These are phyloP conservation scores for Leucopsar rothschildi DNA, from an alignment of 2,113 vertebrate species.

Conservation along the genomic window DNA sequence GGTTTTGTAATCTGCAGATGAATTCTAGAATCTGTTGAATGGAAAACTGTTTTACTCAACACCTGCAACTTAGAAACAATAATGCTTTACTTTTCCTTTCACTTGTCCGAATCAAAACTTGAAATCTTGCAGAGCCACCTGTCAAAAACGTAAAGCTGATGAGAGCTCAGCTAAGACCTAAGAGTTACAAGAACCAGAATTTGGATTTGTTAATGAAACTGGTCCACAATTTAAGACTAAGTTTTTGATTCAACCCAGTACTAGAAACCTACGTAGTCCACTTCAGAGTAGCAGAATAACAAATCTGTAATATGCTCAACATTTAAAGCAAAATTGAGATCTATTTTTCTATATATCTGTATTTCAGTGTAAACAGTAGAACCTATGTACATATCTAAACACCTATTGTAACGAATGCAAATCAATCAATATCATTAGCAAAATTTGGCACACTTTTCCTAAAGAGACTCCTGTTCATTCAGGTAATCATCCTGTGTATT, in stretches of 20 bases:
- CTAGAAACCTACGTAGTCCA: neutral
- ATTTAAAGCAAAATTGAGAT: neutral
- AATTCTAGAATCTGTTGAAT: neutral
- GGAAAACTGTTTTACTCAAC: neutral
- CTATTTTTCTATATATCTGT: neutral
- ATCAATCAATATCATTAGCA: neutral
- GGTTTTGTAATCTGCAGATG: neutral
- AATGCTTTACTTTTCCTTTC: neutral
- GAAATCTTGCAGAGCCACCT: neutral
- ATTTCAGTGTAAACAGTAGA: neutral
- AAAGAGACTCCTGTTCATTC: neutral
- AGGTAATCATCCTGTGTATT: neutral
- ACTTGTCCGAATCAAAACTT: neutral
- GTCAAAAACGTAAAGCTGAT: neutral
- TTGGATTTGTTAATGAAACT: neutral
- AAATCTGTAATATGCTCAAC: neutral
- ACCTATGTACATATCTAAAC: neutral
- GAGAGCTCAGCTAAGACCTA: neutral
- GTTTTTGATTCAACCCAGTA: too few species aligned
- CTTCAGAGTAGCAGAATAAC: neutral
- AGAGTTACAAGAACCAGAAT: neutral
- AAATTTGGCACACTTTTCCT: neutral
- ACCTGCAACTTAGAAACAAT: neutral
- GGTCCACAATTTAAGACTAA: too few species aligned
- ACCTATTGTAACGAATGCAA: neutral